Base-by-base conservation (phyloP, 1,140 invertebrate genomes). In the Dryas iulia region DNA sequence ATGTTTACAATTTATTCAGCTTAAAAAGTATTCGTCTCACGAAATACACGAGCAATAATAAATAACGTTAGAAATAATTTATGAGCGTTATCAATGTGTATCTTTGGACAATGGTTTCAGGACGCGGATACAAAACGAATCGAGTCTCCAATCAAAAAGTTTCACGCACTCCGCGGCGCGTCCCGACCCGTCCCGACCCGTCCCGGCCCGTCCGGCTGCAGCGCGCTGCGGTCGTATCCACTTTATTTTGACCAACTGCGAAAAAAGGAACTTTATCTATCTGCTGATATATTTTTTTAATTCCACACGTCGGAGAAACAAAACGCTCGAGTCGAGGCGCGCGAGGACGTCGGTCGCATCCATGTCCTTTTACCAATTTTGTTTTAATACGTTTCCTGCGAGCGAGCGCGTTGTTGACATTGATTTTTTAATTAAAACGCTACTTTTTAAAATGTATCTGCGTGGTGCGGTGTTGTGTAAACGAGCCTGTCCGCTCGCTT, bases 71-170 rank as follows among this genome's bases (percentile, higher is more conserved):
- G n/a, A n/a, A n/a, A n/a, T n/a, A n/a, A n/a, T n/a, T n/a, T n/a
- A n/a, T n/a, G n/a, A n/a, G n/a, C n/a, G n/a, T n/a, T n/a, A n/a
- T n/a, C n/a, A n/a, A n/a, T n/a, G n/a, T n/a, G n/a, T n/a, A n/a
- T n/a, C n/a, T n/a, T n/a, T n/a, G n/a, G n/a, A n/a, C n/a, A n/a
- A 25, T 25, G 31, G 12, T 24, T 39, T 35, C 30, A 24, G 31
- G 12, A 59, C 11, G 26, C 4, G 30, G 23, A 59, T 35, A n/a
- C 24, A 21, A 59, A 59, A 24, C 31, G 31, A 54, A 35, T 61
- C 30, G 39, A 58, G 53, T 68, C 61, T 62, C 58, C 66, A 61
- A 68, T 68, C 59, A 68, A 57, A 61, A 62, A 28, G 18, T 68
- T 68, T 56, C 53, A 58, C 66, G 57, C 63, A 59, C 35, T 21